Evolutionary conservation across 2,888 invertebrate genomes (phyloP), one percentile per base, ranked within the genome.

Genomic region (Eupithecia tripunctaria): DNA sequence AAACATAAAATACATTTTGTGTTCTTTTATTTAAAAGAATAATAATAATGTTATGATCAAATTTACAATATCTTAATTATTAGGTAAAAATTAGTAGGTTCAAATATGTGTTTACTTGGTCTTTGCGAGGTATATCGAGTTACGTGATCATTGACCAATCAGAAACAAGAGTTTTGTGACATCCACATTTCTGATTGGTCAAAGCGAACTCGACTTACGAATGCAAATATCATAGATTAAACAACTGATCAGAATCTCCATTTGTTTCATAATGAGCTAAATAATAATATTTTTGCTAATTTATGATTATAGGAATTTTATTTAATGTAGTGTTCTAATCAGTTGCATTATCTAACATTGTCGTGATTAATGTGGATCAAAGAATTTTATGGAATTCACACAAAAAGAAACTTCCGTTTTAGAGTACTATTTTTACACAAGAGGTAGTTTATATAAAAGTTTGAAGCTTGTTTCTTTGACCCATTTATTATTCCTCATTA

Each of bases 401-500:
- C 25, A 63, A 38, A 63, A 32, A 62, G 27, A 59, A 38, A 62
- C 60, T 29, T 64, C n/a, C 8, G n/a, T 51, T 8, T n/a, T 63
- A 63, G 5, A 36, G 18, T 64, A 43, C 51, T 60, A 63, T 64
- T 64, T 32, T 70, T 47, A 29, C 51, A 63, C 36, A 64, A 41
- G 70, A 70, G 70, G 70, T 66, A 66, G 59, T 66, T 60, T 60
- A 21, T 56, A 63, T 32, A 63, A 29, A 51, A 36, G 60, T 29
- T 65, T 71, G 25, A 25, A 43, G 64, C 38, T 29, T 51, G 41
- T 29, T 81, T 81, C 75, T 81, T 81, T 80, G 82, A 82, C 78
- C 79, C 79, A 81, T 67, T 76, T 71, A 79, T 80, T 76, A 79
- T 77, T 72, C 71, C 80, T 79, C 67, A 80, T 82, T 81, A 84